phyloP scores from a whole-genome alignment of 2,113 vertebrate genomes.

The Seriola aureovittata region DNA sequence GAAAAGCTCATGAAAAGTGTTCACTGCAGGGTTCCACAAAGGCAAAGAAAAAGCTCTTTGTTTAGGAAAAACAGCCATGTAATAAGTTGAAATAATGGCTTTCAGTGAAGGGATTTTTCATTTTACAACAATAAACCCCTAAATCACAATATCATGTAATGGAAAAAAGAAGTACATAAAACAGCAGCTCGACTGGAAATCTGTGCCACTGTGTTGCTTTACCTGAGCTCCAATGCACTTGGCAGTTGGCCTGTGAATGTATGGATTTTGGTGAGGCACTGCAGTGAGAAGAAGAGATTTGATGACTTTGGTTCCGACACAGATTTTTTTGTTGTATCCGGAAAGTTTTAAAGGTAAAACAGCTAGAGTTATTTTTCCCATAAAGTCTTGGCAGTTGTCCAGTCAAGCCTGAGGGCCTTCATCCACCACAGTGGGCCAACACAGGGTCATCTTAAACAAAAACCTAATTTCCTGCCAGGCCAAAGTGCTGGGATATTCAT shows the following conservation, averaged over 20 bases:
- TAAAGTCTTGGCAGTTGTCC: slow-evolving; percentile 30
- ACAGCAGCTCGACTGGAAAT: slow-evolving; percentile 2
- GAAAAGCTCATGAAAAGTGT: slow-evolving; percentile 50
- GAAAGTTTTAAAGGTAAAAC: neutral
- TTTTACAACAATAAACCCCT: neutral
- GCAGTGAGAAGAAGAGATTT: neutral
- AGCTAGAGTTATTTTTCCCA: slow-evolving; percentile 27
- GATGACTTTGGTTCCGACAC: neutral
- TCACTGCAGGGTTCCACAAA: slow-evolving; percentile 16
- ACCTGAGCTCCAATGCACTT: neutral
- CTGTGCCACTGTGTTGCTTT: neutral
- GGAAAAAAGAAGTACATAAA: neutral
- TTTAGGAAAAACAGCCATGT: slow-evolving; percentile 10
- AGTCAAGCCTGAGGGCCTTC: slow-evolving; percentile 21
- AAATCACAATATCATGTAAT: neutral
- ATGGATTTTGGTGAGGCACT: neutral
- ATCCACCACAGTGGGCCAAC: slow-evolving; percentile 6
- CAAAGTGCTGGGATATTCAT: slow-evolving; percentile 57
- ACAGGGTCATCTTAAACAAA: slow-evolving; percentile 52
- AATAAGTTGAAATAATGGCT: slow-evolving; percentile 6
- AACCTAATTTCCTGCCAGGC: slow-evolving; percentile 67
- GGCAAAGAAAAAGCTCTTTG: slow-evolving; percentile 35
- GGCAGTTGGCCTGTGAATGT: neutral
- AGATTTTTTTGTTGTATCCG: neutral
- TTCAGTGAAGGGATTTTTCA: slow-evolving; percentile 1